phyloP scores from a whole-genome alignment of 1,140 invertebrate species.

The Elysia chlorotica region DNA sequence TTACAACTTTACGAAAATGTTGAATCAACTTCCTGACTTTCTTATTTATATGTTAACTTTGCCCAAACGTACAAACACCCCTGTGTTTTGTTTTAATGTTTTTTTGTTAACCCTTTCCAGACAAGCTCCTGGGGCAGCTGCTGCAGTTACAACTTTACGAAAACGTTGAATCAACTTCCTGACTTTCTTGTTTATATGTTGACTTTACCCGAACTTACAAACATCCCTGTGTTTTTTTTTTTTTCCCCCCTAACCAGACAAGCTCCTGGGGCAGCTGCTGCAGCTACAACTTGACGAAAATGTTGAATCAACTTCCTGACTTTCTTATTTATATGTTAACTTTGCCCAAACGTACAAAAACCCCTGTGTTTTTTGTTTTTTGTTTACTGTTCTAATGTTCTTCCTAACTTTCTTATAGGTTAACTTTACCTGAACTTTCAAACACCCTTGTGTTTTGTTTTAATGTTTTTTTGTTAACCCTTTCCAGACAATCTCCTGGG shows the following conservation, averaged over 20 bases:
- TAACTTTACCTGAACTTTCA: not conserved
- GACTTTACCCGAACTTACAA: not conserved
- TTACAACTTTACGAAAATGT: not conserved
- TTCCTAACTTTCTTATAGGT: not conserved
- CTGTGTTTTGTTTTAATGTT: not conserved
- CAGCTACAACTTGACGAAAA: constrained; percentile 2
- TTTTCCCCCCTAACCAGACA: constrained; percentile 16
- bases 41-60: too few relatives aligned
- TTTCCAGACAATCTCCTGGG: constrained; percentile 17
- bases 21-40: not conserved
- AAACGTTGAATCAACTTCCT: not conserved
- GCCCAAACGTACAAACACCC: not conserved
- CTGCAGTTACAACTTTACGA: not conserved
- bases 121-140: constrained; percentile 13
- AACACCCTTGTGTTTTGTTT: not conserved
- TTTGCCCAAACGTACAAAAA: too few relatives aligned
- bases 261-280: constrained; percentile 7
- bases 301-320: not conserved
- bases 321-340: too few relatives aligned
- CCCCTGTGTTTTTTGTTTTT: too few relatives aligned
- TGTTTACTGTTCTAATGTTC: not conserved
- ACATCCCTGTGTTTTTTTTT: not conserved
- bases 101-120: constrained; percentile 8
- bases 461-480: constrained; percentile 3
- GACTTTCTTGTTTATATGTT: not conserved